phyloP scores from a whole-genome alignment of 2,888 invertebrate species.

The Lordiphosa fenestrarum region DNA sequence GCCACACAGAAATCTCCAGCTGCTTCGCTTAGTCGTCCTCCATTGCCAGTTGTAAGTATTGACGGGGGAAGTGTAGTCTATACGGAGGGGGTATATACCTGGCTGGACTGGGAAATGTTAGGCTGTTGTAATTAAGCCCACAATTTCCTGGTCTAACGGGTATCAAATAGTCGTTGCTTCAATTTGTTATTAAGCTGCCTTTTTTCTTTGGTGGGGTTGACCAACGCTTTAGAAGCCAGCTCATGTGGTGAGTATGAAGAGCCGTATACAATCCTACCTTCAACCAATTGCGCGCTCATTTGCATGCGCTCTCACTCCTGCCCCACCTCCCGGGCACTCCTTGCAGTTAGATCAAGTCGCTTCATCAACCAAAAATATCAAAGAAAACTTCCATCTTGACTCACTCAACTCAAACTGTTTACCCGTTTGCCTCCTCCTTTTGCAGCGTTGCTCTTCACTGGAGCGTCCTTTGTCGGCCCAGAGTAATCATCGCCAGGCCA shows the following conservation, averaged over 20 bases:
- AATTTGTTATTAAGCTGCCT: constrained; percentile 46
- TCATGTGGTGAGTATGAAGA: constrained; percentile 75
- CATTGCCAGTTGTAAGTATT: constrained; percentile 86
- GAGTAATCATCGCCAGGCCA: constrained; percentile 77
- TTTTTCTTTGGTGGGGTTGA: constrained; percentile 37
- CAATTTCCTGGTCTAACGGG: constrained; percentile 1
- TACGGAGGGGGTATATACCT: not conserved
- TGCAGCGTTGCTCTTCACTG: constrained; percentile 90
- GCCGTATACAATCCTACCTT: constrained; percentile 8
- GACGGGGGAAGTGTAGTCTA: not conserved
- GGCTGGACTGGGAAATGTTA: no score
- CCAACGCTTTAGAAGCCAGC: constrained; percentile 70
- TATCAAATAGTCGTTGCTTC: constrained; percentile 3
- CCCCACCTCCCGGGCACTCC: constrained; percentile 7
- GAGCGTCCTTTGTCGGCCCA: constrained; percentile 88
- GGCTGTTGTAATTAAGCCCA: no score
- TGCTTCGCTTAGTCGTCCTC: constrained; percentile 83
- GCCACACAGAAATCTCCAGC: constrained; percentile 81
- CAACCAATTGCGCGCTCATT: constrained; percentile 55
- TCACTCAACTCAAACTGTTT: not conserved
- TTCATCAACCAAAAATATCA: constrained; percentile 30
- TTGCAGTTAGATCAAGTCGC: constrained; percentile 22
- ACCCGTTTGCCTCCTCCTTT: constrained; percentile 1
- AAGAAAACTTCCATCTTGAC: not conserved
- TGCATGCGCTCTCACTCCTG: constrained; percentile 56